These are phyloP conservation scores for Drosophila nasuta DNA, from an alignment of 1,140 invertebrate species.

Conservation along the genomic window DNA sequence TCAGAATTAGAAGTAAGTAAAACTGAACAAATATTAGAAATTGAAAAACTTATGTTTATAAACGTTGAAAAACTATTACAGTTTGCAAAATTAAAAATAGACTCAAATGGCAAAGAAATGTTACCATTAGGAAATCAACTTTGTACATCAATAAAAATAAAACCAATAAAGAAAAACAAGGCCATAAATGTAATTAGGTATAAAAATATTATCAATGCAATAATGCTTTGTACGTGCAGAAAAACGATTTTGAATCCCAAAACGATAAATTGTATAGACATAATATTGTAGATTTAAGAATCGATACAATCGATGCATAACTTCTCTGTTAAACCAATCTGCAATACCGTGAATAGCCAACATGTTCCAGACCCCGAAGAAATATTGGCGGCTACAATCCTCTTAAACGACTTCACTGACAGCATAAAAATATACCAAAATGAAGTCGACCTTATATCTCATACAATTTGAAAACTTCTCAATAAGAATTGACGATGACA, in stretches of 20 bases:
- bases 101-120: constrained; percentile 19
- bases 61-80: constrained; percentile 22
- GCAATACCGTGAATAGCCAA: too few relatives aligned
- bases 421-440: too few relatives aligned
- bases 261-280: background rate
- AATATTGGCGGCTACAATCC: too few relatives aligned
- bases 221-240: constrained; percentile 1
- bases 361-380: too few relatives aligned
- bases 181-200: constrained; percentile 15
- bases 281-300: background rate
- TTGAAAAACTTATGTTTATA: too few relatives aligned
- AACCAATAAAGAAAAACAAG: constrained; percentile 2
- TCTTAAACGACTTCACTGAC: too few relatives aligned
- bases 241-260: background rate
- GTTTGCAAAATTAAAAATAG: constrained; percentile 31
- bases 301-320: background rate
- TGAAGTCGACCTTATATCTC: too few relatives aligned
- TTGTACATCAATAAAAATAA: background rate
- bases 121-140: background rate
- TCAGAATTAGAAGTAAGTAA: constrained; percentile 19
- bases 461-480: too few relatives aligned
- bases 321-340: background rate
- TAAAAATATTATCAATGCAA: constrained; percentile 18
- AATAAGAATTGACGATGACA: too few relatives aligned
- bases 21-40: constrained; percentile 2